A percentile compares a stretch with the other conserved stretches of the same genome.
Conservation (phyloP, 2,113 vertebrate genomes). For the Dissostichus mawsoni region DNA sequence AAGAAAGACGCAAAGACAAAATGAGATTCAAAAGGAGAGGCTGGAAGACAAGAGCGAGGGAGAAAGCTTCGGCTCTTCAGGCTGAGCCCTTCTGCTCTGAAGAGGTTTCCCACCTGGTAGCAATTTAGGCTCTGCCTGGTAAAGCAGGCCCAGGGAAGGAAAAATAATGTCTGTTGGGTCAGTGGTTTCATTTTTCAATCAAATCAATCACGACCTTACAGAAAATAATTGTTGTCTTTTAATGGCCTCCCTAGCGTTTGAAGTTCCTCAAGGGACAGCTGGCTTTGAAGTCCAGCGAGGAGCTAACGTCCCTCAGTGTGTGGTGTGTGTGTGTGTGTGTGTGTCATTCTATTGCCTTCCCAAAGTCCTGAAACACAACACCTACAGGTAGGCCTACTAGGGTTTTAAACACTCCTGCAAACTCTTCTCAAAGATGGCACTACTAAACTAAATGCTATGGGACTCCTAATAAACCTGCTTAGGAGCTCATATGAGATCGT, state of each 20-base stretch:
- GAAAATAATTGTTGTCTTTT: conserved; percentile 84
- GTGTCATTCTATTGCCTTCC: conserved; percentile 41
- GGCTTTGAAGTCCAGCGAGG: conserved; percentile 77
- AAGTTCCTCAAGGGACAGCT: conserved; percentile 74
- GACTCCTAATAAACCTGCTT: too few relatives aligned
- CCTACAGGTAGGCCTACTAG: conserved; percentile 34
- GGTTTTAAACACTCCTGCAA: too few relatives aligned
- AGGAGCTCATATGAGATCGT: background rate
- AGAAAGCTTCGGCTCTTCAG: conserved; percentile 36
- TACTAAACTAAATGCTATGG: too few relatives aligned
- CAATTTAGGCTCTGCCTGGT: conserved; percentile 75
- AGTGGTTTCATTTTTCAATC: conserved; percentile 86
- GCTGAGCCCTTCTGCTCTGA: conserved; percentile 47
- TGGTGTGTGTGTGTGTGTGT: conserved; percentile 38
- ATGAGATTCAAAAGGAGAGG: conserved; percentile 23
- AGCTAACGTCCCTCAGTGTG: conserved; percentile 40
- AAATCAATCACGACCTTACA: conserved; percentile 84
- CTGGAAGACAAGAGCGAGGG: conserved; percentile 48
- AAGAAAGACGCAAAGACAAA: conserved; percentile 3
- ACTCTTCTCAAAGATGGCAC: too few relatives aligned
- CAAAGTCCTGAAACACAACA: conserved; percentile 65
- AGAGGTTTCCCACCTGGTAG: conserved; percentile 80
- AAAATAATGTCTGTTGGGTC: conserved; percentile 81
- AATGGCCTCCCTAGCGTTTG: conserved; percentile 81
- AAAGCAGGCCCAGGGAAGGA: conserved; percentile 71